phyloP scores from a whole-genome alignment of 2,888 invertebrate genomes.

The Acheta domesticus region DNA sequence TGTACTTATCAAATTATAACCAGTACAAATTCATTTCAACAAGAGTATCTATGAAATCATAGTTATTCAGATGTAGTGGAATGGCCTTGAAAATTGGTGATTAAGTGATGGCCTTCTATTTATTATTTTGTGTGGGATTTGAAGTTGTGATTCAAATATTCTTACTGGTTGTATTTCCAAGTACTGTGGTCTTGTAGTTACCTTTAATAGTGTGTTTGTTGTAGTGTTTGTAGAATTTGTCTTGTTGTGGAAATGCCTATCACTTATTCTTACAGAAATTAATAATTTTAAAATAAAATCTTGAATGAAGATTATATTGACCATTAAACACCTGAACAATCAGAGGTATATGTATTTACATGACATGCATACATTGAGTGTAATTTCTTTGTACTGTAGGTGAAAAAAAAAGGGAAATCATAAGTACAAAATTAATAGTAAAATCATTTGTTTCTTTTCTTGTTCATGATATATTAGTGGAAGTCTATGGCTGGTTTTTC shows the following conservation, averaged over 20 bases:
- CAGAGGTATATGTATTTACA: slow-evolving; percentile 18
- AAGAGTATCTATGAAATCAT: neutral
- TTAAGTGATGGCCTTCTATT: neutral
- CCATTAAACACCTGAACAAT: slow-evolving; percentile 9
- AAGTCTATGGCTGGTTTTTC: neutral
- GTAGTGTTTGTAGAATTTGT: slow-evolving; percentile 10
- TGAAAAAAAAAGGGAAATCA: neutral
- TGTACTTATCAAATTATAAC: slow-evolving; percentile 6
- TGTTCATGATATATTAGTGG: neutral
- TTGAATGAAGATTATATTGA: slow-evolving; percentile 9
- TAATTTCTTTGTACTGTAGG: neutral
- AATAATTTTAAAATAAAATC: neutral
- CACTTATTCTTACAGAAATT: slow-evolving; percentile 18
- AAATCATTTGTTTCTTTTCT: neutral
- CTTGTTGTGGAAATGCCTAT: neutral
- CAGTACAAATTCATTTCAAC: neutral
- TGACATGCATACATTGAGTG: slow-evolving; percentile 4
- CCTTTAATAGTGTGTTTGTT: neutral
- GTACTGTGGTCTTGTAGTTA: slow-evolving; percentile 18
- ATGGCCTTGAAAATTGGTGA: neutral
- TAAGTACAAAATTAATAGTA: slow-evolving; percentile 18
- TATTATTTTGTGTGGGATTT: neutral
- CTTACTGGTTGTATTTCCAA: slow-evolving; percentile 9
- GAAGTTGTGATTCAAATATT: neutral
- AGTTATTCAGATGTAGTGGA: neutral